These are phyloP conservation scores for Neodontobutis hainanensis DNA, from an alignment of 2,113 vertebrate species.

Conservation along the genomic window DNA sequence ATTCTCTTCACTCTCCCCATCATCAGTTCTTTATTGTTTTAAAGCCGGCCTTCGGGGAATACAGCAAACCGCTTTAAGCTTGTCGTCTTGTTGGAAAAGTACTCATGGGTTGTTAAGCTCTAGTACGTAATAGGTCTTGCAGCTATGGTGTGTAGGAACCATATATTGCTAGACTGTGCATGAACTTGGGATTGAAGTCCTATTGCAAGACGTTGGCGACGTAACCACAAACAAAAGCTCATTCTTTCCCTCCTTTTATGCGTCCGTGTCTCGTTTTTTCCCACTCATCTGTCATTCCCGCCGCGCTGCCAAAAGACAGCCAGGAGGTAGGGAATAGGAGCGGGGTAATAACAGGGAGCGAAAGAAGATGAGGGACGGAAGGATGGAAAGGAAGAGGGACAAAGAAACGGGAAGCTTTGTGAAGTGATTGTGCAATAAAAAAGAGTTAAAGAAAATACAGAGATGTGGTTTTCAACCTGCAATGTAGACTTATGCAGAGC, in stretches of 20 bases:
- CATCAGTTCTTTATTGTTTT: slow-evolving; percentile 57
- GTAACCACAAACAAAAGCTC: slow-evolving; percentile 31
- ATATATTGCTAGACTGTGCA: neutral
- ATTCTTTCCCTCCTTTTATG: slow-evolving; percentile 42
- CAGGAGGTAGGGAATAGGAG: slow-evolving; percentile 55
- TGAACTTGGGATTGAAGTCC: slow-evolving; percentile 11
- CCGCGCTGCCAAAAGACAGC: slow-evolving; percentile 56
- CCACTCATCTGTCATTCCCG: slow-evolving; percentile 58
- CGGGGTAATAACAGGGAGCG: slow-evolving; percentile 54
- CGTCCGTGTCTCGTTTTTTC: slow-evolving; percentile 51
- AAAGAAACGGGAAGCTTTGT: slow-evolving; percentile 20
- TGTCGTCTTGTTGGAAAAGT: slow-evolving; percentile 6
- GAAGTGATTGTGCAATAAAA: slow-evolving; percentile 35
- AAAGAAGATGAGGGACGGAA: slow-evolving; percentile 20
- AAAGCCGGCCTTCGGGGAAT: slow-evolving; percentile 44
- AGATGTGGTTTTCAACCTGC: slow-evolving; percentile 37
- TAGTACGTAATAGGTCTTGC: neutral
- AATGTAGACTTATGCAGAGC: slow-evolving; percentile 5
- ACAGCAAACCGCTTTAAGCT: slow-evolving; percentile 7
- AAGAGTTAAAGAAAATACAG: slow-evolving; percentile 20
- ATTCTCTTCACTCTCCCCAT: slow-evolving; percentile 41
- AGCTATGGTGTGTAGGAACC: neutral
- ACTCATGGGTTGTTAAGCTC: slow-evolving; percentile 10
- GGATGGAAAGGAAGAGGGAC: slow-evolving; percentile 9
- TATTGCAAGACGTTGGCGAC: slow-evolving; percentile 10